Evolutionary conservation across 37 sponge, comb jelly and placozoan genomes (phyloP).

Genomic region (Trichoplax adhaerens): DNA sequence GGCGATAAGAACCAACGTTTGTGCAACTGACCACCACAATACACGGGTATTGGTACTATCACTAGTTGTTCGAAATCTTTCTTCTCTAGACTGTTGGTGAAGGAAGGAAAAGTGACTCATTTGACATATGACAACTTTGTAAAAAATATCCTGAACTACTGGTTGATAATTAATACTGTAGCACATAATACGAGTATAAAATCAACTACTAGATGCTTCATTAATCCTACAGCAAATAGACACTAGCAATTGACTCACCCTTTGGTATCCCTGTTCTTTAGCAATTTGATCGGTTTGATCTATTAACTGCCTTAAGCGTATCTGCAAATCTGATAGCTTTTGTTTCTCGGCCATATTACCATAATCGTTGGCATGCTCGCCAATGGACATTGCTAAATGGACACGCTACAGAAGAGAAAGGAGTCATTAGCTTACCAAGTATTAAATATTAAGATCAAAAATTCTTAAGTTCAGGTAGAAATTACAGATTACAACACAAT

Average conservation of each 20-base stretch:
- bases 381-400: conserved; percentile 62
- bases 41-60: conserved; percentile 93
- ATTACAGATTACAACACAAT: too few relatives aligned
- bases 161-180: background rate
- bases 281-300: conserved; percentile 93
- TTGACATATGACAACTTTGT: background rate
- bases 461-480: too few relatives aligned
- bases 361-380: conserved; percentile 95
- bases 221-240: background rate
- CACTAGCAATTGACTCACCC: conserved; percentile 26
- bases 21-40: conserved; percentile 93
- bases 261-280: conserved; percentile 91
- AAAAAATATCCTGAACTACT: background rate
- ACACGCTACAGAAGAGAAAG: conserved; percentile 40
- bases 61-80: conserved; percentile 71
- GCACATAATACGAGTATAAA: background rate
- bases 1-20: conserved; percentile 65
- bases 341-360: conserved; percentile 78
- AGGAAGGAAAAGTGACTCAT: conserved; percentile 1
- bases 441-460: too few relatives aligned
- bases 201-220: too few relatives aligned
- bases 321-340: conserved; percentile 87
- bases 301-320: conserved; percentile 77
- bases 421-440: too few relatives aligned
- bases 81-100: conserved; percentile 56